Conservation (phyloP, 2,888 invertebrate species). For the Caenorhabditis sp. region DNA sequence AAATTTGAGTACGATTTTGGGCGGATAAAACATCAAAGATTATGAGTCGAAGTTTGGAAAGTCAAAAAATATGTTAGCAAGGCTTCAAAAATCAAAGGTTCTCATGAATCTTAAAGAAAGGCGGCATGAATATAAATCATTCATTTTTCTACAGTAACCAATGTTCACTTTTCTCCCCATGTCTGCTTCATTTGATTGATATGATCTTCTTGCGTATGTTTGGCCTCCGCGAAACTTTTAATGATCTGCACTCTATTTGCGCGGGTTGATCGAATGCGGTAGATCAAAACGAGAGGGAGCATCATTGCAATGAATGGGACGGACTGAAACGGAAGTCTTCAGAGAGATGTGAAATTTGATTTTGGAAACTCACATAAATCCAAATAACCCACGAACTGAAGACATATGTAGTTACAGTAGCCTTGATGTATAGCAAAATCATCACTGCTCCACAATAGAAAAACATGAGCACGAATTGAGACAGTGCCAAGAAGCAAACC, state of each 20-base stretch:
- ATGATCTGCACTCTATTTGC: conserved; percentile 17
- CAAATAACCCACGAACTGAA: conserved; percentile 12
- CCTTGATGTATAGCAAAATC: not conserved
- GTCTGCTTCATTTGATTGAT: conserved; percentile 25
- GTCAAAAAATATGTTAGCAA: no score
- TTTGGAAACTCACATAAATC: conserved; percentile 16
- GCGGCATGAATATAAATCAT: no score
- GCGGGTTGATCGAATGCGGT: conserved; percentile 6
- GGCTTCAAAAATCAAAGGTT: no score
- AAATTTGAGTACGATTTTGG: no score
- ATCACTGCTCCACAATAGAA: conserved; percentile 11
- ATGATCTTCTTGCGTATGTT: conserved; percentile 15
- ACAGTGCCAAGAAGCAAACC: conserved; percentile 22
- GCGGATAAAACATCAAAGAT: no score
- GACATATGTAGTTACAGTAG: not conserved
- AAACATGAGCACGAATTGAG: conserved; percentile 24
- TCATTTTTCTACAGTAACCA: no score
- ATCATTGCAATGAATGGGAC: conserved; percentile 33
- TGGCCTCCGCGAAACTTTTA: conserved; percentile 14
- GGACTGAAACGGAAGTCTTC: conserved; percentile 23
- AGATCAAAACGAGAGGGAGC: conserved; percentile 11
- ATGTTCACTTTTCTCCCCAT: conserved; percentile 10
- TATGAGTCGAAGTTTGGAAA: no score
- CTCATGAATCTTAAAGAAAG: no score
- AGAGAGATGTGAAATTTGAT: not conserved